Conservation (phyloP, 2,797 vertebrate species). For the Leptoclinus maculatus region DNA sequence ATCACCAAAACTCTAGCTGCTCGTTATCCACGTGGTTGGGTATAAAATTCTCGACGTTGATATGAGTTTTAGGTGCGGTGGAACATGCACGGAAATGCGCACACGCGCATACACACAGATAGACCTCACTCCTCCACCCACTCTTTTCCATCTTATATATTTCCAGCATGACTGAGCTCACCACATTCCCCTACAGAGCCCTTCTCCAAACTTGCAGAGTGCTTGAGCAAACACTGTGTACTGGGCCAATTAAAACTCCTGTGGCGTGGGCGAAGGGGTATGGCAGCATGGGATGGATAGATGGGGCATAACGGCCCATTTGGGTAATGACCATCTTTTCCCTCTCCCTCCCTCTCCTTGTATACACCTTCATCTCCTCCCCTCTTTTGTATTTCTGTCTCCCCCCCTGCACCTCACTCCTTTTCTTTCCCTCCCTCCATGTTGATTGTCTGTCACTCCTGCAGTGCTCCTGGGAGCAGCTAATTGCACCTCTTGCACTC, state of each 20-base stretch:
- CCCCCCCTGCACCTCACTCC: constrained; percentile 1
- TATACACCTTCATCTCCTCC: constrained; percentile 26
- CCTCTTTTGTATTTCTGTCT: constrained; percentile 30
- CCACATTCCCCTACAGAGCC: constrained; percentile 75
- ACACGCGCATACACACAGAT: constrained; percentile 12
- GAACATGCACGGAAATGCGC: constrained; percentile 34
- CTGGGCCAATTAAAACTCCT: constrained; percentile 82
- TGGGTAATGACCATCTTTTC: constrained; percentile 73
- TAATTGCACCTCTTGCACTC: constrained; percentile 86
- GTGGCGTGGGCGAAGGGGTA: constrained; percentile 74
- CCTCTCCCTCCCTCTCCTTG: constrained; percentile 27
- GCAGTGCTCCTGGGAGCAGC: constrained; percentile 75
- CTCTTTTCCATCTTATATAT: constrained; percentile 70
- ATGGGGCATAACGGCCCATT: constrained; percentile 80
- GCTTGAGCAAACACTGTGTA: constrained; percentile 79
- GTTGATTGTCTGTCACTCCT: constrained; percentile 82
- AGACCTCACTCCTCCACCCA: constrained; percentile 52
- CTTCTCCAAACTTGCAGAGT: constrained; percentile 76
- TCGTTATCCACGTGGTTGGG: constrained; percentile 74
- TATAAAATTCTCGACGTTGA: constrained; percentile 56
- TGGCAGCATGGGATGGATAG: constrained; percentile 78
- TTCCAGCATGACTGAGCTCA: constrained; percentile 71
- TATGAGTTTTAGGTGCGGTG: constrained; percentile 50
- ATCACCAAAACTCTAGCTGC: constrained; percentile 77
- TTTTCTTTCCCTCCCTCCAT: constrained; percentile 23